phyloP scores from a whole-genome alignment of 1,140 invertebrate genomes.

The Trachelipus rathkii region DNA sequence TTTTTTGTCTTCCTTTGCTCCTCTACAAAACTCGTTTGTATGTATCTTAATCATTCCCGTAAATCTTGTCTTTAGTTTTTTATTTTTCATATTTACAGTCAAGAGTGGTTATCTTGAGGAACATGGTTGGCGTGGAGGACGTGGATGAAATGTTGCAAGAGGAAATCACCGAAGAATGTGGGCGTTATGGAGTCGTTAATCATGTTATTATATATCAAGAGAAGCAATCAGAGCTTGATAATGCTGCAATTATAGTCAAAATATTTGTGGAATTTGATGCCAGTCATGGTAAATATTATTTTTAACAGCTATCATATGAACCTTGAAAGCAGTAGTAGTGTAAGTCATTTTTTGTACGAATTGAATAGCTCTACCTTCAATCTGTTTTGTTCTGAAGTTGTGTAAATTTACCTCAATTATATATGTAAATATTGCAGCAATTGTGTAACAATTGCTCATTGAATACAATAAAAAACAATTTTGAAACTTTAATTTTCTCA shows the following conservation, averaged over 20 bases:
- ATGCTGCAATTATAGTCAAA: conserved; percentile 90
- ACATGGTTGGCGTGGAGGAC: conserved; percentile 94
- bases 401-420: too few relatives aligned
- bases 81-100: conserved; percentile 47
- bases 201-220: conserved; percentile 97
- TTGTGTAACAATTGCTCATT: too few relatives aligned
- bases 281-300: conserved; percentile 50
- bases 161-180: conserved; percentile 97
- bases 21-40: too few relatives aligned
- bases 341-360: too few relatives aligned
- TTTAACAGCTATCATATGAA: too few relatives aligned
- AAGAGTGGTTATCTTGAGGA: conserved; percentile 83
- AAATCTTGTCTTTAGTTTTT: background rate
- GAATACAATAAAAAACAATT: too few relatives aligned
- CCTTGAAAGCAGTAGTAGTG: too few relatives aligned
- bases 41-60: background rate
- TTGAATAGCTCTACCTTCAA: too few relatives aligned
- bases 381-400: too few relatives aligned
- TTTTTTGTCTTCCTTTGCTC: background rate
- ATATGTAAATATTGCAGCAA: too few relatives aligned
- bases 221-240: conserved; percentile 79
- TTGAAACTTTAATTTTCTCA: too few relatives aligned
- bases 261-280: conserved; percentile 91
- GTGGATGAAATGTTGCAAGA: conserved; percentile 94
- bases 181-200: conserved; percentile 70